Evolutionary conservation across 1,140 invertebrate species (phyloP), one percentile per base, ranked within the genome.

Genomic region (Popillia japonica): DNA sequence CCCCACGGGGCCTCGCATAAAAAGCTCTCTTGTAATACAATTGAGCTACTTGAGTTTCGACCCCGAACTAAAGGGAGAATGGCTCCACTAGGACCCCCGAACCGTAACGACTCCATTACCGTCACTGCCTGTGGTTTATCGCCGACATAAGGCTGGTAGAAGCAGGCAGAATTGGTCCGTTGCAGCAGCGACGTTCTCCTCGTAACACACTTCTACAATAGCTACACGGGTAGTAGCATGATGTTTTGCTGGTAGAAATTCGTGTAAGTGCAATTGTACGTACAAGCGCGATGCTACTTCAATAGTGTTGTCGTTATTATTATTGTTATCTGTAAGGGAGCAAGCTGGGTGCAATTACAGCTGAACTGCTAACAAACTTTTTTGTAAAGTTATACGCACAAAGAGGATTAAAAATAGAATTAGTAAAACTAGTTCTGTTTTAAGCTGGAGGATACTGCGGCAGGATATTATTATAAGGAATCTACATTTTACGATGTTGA

Each of bases 111-210:
- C 80, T 81, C 78, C 75, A 81, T 81, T 79, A 81, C 61, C 80
- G 80, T 81, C 80, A 79, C 80, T 78, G 76, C 61, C 78, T 79
- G 80, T 79, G 80, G 80, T 81, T 81, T 81, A 81, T 81, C 59
- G 78, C 61, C 76, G 80, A 78, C 80, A 81, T 81, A 78, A 78
- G 72, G 75, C 40, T 10, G 11, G 17, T 20, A 10, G 44, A n/a
- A 48, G 44, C 44, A 48, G 44, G 17, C 72, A 34, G 40, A 27
- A 11, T n/a, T 48, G 6, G 41, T 42, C 41, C 41, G 6, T 6
- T 48, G 44, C 44, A 48, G 11, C 64, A 10, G 22, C 11, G 11
- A 68, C 27, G 20, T 17, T 68, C 17, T 20, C 20, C 6, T 20
- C 22, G 27, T 27, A 68, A 68, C 22, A 48, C 17, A 10, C 44